Percentiles rank a stretch among this genome's conserved stretches.
These are phyloP conservation scores for Nanger granti DNA, from an alignment of 2,113 vertebrate genomes.

Conservation along the genomic window DNA sequence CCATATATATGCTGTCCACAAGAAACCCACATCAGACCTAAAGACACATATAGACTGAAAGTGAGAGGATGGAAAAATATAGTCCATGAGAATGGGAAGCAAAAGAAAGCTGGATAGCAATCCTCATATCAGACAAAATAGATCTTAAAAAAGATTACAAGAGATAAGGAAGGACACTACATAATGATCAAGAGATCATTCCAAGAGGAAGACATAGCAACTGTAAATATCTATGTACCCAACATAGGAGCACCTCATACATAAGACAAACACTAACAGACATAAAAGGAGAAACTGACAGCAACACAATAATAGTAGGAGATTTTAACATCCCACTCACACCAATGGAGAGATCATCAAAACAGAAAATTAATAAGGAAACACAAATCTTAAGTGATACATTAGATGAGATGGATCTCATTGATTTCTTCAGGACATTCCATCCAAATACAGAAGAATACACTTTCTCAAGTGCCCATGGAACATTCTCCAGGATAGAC, in stretches of 20 bases:
- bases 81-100: neutral
- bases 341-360: neutral
- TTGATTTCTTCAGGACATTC: neutral
- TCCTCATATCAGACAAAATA: neutral
- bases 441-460: neutral
- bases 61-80: neutral
- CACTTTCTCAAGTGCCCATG: neutral
- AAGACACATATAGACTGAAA: neutral
- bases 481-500: neutral
- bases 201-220: neutral
- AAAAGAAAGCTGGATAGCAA: neutral
- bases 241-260: neutral
- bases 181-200: neutral
- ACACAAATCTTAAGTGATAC: neutral
- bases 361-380: neutral
- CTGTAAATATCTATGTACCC: neutral
- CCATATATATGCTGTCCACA: neutral
- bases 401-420: neutral
- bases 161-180: neutral
- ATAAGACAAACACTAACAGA: neutral
- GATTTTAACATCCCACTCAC: neutral
- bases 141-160: neutral
- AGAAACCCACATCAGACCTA: neutral
- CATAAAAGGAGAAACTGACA: neutral
- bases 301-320: neutral